These are phyloP conservation scores for Periplaneta americana DNA, from an alignment of 1,140 invertebrate species.

Conservation along the genomic window DNA sequence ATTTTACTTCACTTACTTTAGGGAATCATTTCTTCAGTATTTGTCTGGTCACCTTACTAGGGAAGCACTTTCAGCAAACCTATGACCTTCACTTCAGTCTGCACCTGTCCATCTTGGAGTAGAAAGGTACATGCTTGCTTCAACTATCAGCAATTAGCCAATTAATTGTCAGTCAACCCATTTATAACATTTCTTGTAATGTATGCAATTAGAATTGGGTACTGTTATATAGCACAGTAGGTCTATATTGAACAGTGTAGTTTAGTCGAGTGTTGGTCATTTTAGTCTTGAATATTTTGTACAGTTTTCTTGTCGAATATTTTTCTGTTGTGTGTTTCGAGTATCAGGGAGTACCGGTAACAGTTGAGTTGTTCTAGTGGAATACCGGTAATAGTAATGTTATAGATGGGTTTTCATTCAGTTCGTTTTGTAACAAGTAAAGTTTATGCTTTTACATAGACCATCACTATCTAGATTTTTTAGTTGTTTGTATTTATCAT, in stretches of 20 bases:
- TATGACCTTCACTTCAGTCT: background rate
- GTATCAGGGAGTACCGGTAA: background rate
- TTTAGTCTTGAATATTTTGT: background rate
- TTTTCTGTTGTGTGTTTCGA: background rate
- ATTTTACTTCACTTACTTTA: no score
- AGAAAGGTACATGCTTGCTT: background rate
- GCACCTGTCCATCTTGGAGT: background rate
- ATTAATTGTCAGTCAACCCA: background rate
- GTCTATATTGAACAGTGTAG: no score
- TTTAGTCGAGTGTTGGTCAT: background rate
- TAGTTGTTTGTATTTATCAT: no score
- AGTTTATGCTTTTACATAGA: no score
- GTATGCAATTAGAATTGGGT: background rate
- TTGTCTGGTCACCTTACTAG: background rate
- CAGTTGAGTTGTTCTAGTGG: no score
- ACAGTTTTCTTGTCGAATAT: background rate
- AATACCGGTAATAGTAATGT: background rate
- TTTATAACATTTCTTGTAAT: background rate
- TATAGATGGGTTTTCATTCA: background rate
- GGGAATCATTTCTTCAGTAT: no score
- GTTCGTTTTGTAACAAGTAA: no score
- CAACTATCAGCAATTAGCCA: background rate
- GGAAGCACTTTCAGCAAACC: background rate
- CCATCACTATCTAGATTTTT: no score
- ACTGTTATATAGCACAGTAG: background rate